These are phyloP conservation scores for Colletes gigas DNA, from an alignment of 1,140 invertebrate genomes.

Conservation along the genomic window DNA sequence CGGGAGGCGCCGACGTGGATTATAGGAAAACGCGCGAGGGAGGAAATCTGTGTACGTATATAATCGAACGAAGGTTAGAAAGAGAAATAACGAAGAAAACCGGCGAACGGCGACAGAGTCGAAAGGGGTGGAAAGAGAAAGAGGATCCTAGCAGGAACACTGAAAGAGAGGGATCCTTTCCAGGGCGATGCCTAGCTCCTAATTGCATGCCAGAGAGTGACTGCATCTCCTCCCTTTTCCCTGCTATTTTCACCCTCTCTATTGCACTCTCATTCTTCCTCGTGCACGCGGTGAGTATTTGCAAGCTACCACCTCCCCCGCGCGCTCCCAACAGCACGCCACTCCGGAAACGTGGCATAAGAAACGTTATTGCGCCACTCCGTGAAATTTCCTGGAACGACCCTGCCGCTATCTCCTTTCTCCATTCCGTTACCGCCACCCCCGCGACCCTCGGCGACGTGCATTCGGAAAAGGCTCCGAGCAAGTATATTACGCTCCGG, in stretches of 20 bases:
- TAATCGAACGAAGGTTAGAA: slow-evolving; percentile 25
- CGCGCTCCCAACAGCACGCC: slow-evolving; percentile 40
- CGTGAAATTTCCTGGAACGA: slow-evolving; percentile 60
- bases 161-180: slow-evolving; percentile 49
- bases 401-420: slow-evolving; percentile 40
- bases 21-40: slow-evolving; percentile 17
- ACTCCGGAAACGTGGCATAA: slow-evolving; percentile 62
- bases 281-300: slow-evolving; percentile 46
- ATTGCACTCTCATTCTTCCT: slow-evolving; percentile 28
- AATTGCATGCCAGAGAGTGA: slow-evolving; percentile 65
- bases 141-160: slow-evolving; percentile 4
- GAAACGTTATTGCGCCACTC: slow-evolving; percentile 65
- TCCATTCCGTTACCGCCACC: slow-evolving; percentile 3
- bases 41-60: slow-evolving; percentile 26
- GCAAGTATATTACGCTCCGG: slow-evolving; percentile 56
- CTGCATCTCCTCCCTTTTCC: slow-evolving; percentile 49
- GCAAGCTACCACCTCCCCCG: slow-evolving; percentile 36
- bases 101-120: background rate
- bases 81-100: background rate
- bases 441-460: slow-evolving; percentile 25
- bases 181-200: slow-evolving; percentile 51
- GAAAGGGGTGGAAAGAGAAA: background rate
- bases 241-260: slow-evolving; percentile 27
- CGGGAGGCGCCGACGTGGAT: slow-evolving; percentile 26
- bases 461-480: slow-evolving; percentile 55